Percentiles rank a stretch among this genome's conserved stretches.
Evolutionary conservation across 2,797 vertebrate species (phyloP).

Genomic region (Bovichtus variegatus): DNA sequence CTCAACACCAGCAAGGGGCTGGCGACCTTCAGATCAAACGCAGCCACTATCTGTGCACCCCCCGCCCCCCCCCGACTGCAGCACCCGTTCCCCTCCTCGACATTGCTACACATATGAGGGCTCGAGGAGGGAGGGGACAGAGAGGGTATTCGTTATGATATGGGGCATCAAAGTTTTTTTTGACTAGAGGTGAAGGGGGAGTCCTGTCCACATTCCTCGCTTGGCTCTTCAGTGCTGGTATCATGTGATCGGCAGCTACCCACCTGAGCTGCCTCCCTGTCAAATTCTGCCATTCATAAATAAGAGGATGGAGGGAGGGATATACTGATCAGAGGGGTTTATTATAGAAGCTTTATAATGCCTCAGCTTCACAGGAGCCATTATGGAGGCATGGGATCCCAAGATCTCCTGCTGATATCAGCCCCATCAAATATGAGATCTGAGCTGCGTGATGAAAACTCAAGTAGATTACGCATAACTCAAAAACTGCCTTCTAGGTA

Average conservation of each 20-base stretch:
- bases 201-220: conserved; percentile 81
- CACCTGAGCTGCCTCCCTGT: conserved; percentile 75
- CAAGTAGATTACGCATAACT: conserved; percentile 69
- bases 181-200: conserved; percentile 20
- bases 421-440: conserved; percentile 76
- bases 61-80: conserved; percentile 51
- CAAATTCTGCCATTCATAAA: conserved; percentile 87
- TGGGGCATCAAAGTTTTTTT: conserved; percentile 90
- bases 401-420: conserved; percentile 75
- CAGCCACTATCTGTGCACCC: conserved; percentile 93
- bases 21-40: conserved; percentile 99
- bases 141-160: conserved; percentile 88
- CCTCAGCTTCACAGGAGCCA: conserved; percentile 75
- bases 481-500: conserved; percentile 61
- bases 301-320: conserved; percentile 65
- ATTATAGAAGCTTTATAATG: conserved; percentile 78
- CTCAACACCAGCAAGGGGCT: conserved; percentile 92
- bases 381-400: conserved; percentile 77
- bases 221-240: conserved; percentile 69
- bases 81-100: conserved; percentile 51
- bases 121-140: conserved; percentile 59
- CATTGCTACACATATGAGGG: conserved; percentile 67
- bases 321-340: conserved; percentile 78
- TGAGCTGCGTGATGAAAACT: conserved; percentile 77
- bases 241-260: conserved; percentile 80